A percentile compares a stretch with the other conserved stretches of the same genome.
These are phyloP conservation scores for Drosophila littoralis DNA, from an alignment of 1,140 invertebrate genomes.

Conservation along the genomic window DNA sequence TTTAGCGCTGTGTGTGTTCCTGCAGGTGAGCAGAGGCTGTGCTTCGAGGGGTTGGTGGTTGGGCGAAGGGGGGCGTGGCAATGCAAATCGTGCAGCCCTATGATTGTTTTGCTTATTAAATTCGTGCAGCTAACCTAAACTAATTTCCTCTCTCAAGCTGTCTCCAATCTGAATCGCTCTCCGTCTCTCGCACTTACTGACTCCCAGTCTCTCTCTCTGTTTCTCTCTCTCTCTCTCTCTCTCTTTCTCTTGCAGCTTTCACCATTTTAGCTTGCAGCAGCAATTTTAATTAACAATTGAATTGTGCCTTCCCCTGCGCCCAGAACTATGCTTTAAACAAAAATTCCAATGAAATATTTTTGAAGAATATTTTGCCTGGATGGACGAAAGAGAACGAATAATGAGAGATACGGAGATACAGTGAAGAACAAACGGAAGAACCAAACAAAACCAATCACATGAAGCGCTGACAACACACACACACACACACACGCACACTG, in stretches of 20 bases:
- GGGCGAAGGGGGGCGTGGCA: slow-evolving; percentile 41
- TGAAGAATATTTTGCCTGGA: slow-evolving; percentile 78
- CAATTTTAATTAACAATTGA: slow-evolving; percentile 80
- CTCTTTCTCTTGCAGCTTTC: slow-evolving; percentile 62
- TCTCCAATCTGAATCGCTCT: neutral
- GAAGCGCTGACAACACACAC: slow-evolving; percentile 48
- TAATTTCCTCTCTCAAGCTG: slow-evolving; percentile 53
- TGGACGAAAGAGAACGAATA: slow-evolving; percentile 29
- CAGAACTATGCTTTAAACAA: slow-evolving; percentile 65
- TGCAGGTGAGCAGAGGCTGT: slow-evolving; percentile 63
- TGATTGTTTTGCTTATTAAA: slow-evolving; percentile 80
- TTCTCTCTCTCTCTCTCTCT: slow-evolving; percentile 8
- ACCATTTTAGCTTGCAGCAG: slow-evolving; percentile 77
- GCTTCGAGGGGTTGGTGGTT: neutral
- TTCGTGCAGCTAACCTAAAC: slow-evolving; percentile 70
- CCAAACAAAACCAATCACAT: slow-evolving; percentile 38
- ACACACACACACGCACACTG: slow-evolving; percentile 24
- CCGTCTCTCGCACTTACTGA: neutral
- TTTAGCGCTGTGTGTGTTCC: slow-evolving; percentile 78
- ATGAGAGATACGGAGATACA: neutral
- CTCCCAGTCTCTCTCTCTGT: neutral
- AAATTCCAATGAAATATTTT: slow-evolving; percentile 79
- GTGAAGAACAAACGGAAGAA: slow-evolving; percentile 27
- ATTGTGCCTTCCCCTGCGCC: slow-evolving; percentile 80
- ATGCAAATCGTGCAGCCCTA: slow-evolving; percentile 78